Evolutionary conservation across 2,797 vertebrate genomes (phyloP).

Genomic region (Alectoris magna): DNA sequence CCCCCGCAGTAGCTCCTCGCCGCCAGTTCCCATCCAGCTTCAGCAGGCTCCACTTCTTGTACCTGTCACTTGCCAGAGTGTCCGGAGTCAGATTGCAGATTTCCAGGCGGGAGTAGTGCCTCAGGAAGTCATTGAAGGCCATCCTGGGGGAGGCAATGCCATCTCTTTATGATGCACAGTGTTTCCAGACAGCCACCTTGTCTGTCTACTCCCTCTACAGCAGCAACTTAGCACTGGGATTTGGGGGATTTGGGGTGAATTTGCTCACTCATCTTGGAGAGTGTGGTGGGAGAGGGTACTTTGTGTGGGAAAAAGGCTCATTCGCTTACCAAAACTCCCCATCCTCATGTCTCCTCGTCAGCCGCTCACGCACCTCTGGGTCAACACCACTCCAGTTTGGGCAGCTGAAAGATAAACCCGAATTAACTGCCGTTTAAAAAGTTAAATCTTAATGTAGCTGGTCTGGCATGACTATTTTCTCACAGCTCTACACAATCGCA

Average conservation of each 20-base stretch:
- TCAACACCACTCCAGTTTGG: constrained; percentile 82
- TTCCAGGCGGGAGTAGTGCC: constrained; percentile 86
- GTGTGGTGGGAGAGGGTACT: not conserved
- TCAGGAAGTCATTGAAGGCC: constrained; percentile 87
- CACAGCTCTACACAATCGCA: not conserved
- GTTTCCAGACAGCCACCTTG: not conserved
- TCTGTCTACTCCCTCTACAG: not conserved
- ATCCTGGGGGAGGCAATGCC: constrained; percentile 80
- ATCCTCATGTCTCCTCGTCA: constrained; percentile 83
- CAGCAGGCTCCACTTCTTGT: constrained; percentile 87
- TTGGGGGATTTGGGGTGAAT: not conserved
- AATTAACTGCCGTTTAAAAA: not conserved
- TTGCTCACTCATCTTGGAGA: not conserved
- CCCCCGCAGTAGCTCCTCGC: constrained; percentile 87
- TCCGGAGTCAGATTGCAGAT: constrained; percentile 93
- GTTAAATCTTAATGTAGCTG: not conserved
- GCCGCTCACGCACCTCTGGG: constrained; percentile 80
- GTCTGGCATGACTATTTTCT: not conserved
- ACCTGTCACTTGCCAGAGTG: constrained; percentile 77
- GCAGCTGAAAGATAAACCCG: constrained; percentile 76
- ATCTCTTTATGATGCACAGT: not conserved
- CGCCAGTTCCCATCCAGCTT: constrained; percentile 88
- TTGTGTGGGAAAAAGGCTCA: not conserved
- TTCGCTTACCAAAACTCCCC: constrained; percentile 89
- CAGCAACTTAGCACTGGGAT: not conserved